Base-by-base conservation (phyloP, 2,888 invertebrate genomes). In the Leptinotarsa peninsularis region DNA sequence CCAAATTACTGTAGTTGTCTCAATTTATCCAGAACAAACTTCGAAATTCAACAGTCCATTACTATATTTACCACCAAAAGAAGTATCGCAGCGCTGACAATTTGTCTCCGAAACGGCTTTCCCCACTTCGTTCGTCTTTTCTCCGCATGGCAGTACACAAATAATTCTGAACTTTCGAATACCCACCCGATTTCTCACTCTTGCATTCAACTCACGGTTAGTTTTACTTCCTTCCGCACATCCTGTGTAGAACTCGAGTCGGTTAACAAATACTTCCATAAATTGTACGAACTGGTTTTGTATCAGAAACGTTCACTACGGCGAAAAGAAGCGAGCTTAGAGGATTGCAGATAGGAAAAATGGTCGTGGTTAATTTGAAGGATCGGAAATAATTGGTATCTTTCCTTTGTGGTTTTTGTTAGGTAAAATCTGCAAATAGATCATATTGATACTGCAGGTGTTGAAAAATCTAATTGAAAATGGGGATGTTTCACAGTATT, bases 181-280 rank as follows among this genome's bases (percentile, higher is more conserved):
- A 73, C 68, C 68, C 58, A 71, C 27, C 43, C 74, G 66, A 71
- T 76, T 74, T 72, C 69, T 76, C 73, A 74, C 71, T 76, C 69
- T 66, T 27, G 67, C 71, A 76, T 72, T 76, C 76, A 50, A 23
- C 76, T 74, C 76, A 76, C 74, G 76, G 71, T 76, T 74, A 76
- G 74, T 74, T 76, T 67, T 66, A 60, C 76, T 76, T 76, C 76
- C 74, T 76, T 71, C 58, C 76, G 66, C 54, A 50, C 76, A 73
- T 76, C 72, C 76, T 68, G 72, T 72, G 71, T 74, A 15, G 76
- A 74, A 76, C 72, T 76, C 69, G 74, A 72, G 66, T 74, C 73
- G 74, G 73, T 76, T 76, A 69, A 74, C 74, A 71, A 74, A 76
- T 76, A 74, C 74, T 63, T 63, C 63, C 63, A 63, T 63, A 63